These are phyloP conservation scores for Labeo catla DNA, from an alignment of 2,113 vertebrate genomes.

Conservation along the genomic window DNA sequence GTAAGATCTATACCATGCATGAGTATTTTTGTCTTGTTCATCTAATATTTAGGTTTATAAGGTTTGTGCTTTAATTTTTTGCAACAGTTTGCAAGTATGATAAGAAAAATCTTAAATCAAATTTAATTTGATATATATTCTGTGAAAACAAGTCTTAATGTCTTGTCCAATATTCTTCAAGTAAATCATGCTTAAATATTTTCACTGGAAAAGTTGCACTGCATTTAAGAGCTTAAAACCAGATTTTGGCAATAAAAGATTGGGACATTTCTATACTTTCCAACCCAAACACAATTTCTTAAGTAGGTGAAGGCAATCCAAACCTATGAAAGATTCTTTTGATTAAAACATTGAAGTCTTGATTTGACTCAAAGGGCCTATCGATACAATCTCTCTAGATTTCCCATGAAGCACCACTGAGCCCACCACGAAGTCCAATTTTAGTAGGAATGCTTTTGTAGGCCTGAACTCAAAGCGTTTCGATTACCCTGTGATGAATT, in stretches of 20 bases:
- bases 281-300: conserved; percentile 8
- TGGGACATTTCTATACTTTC: neutral
- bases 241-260: neutral
- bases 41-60: neutral
- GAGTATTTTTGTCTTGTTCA: neutral
- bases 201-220: neutral
- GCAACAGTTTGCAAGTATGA: neutral
- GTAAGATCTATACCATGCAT: too few species aligned
- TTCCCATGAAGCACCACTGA: conserved; percentile 12
- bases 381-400: conserved; percentile 2
- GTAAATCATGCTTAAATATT: conserved; percentile 2
- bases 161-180: conserved; percentile 7
- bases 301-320: conserved; percentile 7
- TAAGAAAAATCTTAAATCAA: neutral
- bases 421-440: conserved; percentile 39
- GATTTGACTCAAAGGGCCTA: conserved; percentile 9
- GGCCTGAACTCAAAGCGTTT: conserved; percentile 36
- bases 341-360: conserved; percentile 17
- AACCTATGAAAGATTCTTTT: conserved; percentile 27
- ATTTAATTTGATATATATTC: neutral
- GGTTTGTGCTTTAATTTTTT: neutral
- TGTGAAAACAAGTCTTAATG: neutral
- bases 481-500: conserved; percentile 40
- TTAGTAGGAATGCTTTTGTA: conserved; percentile 45
- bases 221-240: neutral